Evolutionary conservation across 2,113 vertebrate genomes (phyloP).

Genomic region (Ploceus nigricollis): DNA sequence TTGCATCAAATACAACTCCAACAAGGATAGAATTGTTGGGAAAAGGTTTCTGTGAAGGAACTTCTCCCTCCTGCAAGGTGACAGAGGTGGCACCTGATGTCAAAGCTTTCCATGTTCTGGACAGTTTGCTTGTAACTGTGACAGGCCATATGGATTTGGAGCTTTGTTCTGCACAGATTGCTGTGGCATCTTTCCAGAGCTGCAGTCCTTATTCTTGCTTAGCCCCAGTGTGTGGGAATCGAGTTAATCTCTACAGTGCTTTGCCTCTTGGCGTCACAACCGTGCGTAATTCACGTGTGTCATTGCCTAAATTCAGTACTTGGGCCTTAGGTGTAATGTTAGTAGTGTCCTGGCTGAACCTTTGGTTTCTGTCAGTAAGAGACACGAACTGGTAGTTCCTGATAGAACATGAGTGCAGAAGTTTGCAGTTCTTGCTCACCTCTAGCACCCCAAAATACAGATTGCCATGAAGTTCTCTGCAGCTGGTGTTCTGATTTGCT

Average conservation of each 20-base stretch:
- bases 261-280: neutral
- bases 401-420: neutral
- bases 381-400: fast-evolving
- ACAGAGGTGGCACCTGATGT: neutral
- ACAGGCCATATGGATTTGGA: fast-evolving
- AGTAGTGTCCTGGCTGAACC: neutral
- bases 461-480: neutral
- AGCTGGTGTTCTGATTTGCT: neutral
- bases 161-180: neutral
- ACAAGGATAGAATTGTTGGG: neutral
- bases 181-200: neutral
- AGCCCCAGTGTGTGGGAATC: neutral
- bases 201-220: neutral
- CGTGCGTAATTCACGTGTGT: fast-evolving
- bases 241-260: neutral
- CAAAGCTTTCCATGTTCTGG: neutral
- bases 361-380: neutral
- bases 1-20: neutral
- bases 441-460: neutral
- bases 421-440: neutral
- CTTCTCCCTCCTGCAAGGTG: neutral
- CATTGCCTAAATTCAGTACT: neutral
- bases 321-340: neutral
- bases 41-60: neutral
- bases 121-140: neutral